Evolutionary conservation across 2,113 vertebrate species (phyloP), one percentile per base, ranked within the genome.

Genomic region (Taurulus bubalis): DNA sequence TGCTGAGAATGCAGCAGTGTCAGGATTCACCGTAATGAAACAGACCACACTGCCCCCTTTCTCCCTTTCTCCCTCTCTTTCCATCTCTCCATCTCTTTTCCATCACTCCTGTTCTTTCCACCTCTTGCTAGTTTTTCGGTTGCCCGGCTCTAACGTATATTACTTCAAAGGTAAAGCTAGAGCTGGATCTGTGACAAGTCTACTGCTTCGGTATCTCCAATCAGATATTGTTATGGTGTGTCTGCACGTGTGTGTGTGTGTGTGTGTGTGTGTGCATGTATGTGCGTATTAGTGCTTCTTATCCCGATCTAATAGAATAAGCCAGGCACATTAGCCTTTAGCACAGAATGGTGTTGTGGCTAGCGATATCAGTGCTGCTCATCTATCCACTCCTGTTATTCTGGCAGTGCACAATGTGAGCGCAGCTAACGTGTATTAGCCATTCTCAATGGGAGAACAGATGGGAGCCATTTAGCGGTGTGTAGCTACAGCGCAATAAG

Each of bases 291-390:
- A 89, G 83, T 77, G 73, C 77, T 84, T 86, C 87, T 92, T 93
- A 93, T 92, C 91, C 93, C 85, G 67, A 71, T 85, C 89, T 94
- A 95, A 94, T 94, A 94, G 82, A 93, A 95, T 95, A 94, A 95
- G 90, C 94, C 89, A n/a, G 72, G 77, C 88, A 92, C 87, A 95
- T 95, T 94, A 93, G 91, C 88, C 89, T 92, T 94, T 91, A 92
- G 90, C 89, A 78, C 85, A 82, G 77, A 81, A 90, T 79, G 84
- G 83, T 90, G 91, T 90, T 86, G 89, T 90, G 86, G 85, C 90
- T 87, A 74, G 85, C 42, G 76, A 74, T 95, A 95, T 95, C 94
- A 93, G 91, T 77, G 80, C 79, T 85, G 84, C 92, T 93, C 92
- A 94, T 95, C 94, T 94, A 93, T 93, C 93, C 93, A 51, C 91